Percentiles rank a stretch among this genome's conserved stretches.
These are phyloP conservation scores for Euthynnus affinis DNA, from an alignment of 2,797 vertebrate genomes.

Conservation along the genomic window DNA sequence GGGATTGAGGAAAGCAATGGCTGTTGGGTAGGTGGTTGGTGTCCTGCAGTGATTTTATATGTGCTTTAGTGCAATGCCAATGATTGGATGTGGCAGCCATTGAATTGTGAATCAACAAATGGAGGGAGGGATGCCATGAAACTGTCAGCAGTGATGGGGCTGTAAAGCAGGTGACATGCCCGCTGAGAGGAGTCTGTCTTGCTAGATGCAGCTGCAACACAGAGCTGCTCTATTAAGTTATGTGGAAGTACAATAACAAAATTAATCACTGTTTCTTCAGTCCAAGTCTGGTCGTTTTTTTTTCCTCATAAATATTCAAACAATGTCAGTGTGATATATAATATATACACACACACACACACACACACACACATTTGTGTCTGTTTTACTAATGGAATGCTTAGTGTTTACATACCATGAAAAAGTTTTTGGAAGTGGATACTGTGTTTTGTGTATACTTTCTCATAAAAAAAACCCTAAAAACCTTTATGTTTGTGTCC, in stretches of 20 bases:
- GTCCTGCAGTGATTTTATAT: constrained; percentile 26
- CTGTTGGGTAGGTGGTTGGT: background rate
- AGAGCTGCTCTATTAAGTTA: background rate
- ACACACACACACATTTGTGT: background rate
- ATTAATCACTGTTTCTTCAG: background rate
- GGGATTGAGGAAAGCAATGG: too few relatives aligned
- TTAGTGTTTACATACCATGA: constrained; percentile 17
- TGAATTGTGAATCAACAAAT: constrained; percentile 21
- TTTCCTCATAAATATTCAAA: too few relatives aligned
- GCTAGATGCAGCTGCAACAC: background rate
- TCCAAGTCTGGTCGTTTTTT: background rate
- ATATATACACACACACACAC: too few relatives aligned
- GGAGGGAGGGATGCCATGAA: constrained; percentile 7
- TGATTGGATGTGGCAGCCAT: constrained; percentile 23
- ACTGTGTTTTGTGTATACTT: background rate
- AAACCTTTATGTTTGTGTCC: background rate
- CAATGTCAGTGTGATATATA: too few relatives aligned
- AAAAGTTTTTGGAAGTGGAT: background rate
- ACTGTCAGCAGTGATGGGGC: constrained; percentile 43
- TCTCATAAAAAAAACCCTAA: too few relatives aligned
- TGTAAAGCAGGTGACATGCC: constrained; percentile 10
- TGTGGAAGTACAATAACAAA: background rate
- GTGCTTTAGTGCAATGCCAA: background rate
- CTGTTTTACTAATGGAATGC: background rate
- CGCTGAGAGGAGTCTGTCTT: background rate